Evolutionary conservation across 1,140 invertebrate genomes (phyloP).

Genomic region (Asobara japonica): DNA sequence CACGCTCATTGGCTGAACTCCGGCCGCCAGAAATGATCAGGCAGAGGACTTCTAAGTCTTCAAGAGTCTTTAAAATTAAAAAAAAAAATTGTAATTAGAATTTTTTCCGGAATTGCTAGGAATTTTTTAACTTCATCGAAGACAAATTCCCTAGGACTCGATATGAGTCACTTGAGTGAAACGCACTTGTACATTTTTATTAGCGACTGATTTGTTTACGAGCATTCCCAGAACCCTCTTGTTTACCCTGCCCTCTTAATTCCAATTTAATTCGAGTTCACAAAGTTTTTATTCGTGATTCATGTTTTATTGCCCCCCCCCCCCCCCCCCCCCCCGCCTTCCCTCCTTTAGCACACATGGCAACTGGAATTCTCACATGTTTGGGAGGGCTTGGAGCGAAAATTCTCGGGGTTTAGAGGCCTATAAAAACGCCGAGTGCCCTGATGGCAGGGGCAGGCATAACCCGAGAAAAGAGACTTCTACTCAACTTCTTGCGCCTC

Average conservation of each 20-base stretch:
- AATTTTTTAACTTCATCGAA: no score
- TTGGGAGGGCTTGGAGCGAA: not conserved
- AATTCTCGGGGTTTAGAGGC: not conserved
- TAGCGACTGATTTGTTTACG: not conserved
- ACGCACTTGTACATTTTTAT: not conserved
- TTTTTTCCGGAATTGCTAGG: no score
- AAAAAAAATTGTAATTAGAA: no score
- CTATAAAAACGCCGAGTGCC: not conserved
- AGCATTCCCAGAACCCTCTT: not conserved
- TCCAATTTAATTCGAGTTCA: slow-evolving; percentile 9
- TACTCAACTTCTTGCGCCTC: not conserved
- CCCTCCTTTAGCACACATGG: not conserved
- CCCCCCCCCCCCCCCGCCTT: no score
- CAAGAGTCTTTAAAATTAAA: no score
- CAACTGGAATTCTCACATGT: not conserved
- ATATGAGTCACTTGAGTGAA: no score
- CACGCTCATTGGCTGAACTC: no score
- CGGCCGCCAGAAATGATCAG: no score
- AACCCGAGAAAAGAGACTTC: not conserved
- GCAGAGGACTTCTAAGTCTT: no score
- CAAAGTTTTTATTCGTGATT: not conserved
- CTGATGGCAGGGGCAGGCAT: not conserved
- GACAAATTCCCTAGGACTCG: no score
- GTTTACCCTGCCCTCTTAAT: not conserved
- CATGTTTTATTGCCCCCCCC: not conserved